Evolutionary conservation across 2,888 invertebrate genomes (phyloP), one percentile per base, ranked within the genome.

Genomic region (Synergus laeviventris): DNA sequence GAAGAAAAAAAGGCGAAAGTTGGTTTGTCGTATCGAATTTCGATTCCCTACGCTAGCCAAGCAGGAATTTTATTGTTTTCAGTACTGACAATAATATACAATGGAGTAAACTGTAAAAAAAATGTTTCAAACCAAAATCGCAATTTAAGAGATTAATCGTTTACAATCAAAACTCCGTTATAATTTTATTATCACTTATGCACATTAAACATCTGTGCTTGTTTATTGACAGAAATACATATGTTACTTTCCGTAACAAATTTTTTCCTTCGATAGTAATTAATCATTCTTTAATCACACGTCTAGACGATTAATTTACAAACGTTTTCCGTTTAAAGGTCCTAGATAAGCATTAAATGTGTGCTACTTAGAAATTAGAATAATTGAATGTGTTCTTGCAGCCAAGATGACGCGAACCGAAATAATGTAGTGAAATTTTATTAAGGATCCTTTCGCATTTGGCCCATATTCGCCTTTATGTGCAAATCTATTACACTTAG

Each of bases 401-500:
- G 75, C 42, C 60, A 74, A 74, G 42, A 66, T 75, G 76, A 76
- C 61, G 56, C 64, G 31, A 62, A 21, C 54, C 54, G 42, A 62
- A 74, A 24, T 78, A 74, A 79, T 77, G 74, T 45, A 73, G 80
- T 75, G 80, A 80, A 76, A 80, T 80, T n/a, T n/a, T n/a, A n/a
- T n/a, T 76, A 80, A 78, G 78, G 78, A 62, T 74, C 80, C 80
- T 80, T 80, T 18, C 59, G 45, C 60, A 70, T 66, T 70, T 49
- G 70, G 36, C 70, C 66, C 76, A 49, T 61, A 76, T 76, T 36
- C 49, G n/a, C n/a, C 18, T 16, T 11, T 14, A 38, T 38, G 18
- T 18, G 39, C 2, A 62, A 24, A 64, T 64, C 64, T 64, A 38
- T 21, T 3, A 9, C 49, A 11, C 9, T 9, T 54, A 18, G 54